A percentile compares a stretch with the other conserved stretches of the same genome.
Conservation (phyloP, 1,140 invertebrate genomes). For the Yoshiicerus persimilis region DNA sequence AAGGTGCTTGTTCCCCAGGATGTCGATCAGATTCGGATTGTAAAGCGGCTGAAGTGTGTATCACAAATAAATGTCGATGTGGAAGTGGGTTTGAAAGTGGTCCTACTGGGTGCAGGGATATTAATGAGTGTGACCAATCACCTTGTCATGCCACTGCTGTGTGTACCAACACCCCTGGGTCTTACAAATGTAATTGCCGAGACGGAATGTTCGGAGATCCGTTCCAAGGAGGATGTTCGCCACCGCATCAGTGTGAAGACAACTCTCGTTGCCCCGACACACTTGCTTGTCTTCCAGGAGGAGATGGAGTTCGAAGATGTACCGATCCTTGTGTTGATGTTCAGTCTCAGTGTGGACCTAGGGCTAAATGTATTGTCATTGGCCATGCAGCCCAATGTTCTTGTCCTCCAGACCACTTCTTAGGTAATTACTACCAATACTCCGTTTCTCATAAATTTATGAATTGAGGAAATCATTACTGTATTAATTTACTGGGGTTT, state of each 20-base stretch:
- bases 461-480: neutral
- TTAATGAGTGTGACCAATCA: slow-evolving; percentile 74
- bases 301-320: slow-evolving; percentile 59
- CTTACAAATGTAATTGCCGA: slow-evolving; percentile 76
- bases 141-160: slow-evolving; percentile 77
- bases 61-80: slow-evolving; percentile 75
- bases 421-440: too few species aligned
- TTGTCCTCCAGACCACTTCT: slow-evolving; percentile 69
- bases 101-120: slow-evolving; percentile 70
- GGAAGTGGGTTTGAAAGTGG: slow-evolving; percentile 68
- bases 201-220: slow-evolving; percentile 75
- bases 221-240: slow-evolving; percentile 68
- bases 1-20: slow-evolving; percentile 76
- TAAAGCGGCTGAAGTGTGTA: slow-evolving; percentile 74
- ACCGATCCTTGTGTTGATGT: slow-evolving; percentile 68
- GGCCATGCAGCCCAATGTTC: slow-evolving; percentile 69
- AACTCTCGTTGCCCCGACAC: slow-evolving; percentile 70
- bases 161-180: slow-evolving; percentile 77
- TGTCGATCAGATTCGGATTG: slow-evolving; percentile 81
- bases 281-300: slow-evolving; percentile 69
- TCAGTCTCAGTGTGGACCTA: slow-evolving; percentile 63
- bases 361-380: slow-evolving; percentile 70
- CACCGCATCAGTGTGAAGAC: slow-evolving; percentile 69
- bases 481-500: neutral
- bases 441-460: too few species aligned